Evolutionary conservation across 2,113 vertebrate species (phyloP), one percentile per base, ranked within the genome.

Genomic region (Anoura caudifer): DNA sequence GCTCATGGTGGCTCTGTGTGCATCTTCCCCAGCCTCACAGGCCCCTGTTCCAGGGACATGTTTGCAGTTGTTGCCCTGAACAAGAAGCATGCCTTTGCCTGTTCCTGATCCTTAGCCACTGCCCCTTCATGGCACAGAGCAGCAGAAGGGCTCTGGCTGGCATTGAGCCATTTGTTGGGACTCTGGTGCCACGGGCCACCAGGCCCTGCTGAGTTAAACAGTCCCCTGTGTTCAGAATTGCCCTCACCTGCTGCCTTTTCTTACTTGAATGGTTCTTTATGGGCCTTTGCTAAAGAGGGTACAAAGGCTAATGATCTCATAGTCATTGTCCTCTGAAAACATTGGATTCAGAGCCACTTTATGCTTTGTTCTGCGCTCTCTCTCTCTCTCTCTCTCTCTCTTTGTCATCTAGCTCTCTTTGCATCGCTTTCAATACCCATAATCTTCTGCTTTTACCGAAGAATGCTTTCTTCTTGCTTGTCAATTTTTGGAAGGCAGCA

Each of bases 91-190:
- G 9, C 11, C 54, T 17, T 1, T 10, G 12, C 65, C 12, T 5
- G 2, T 14, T 15, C 4, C 38, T 26, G 28, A 17, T 11, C 41
- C 15, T 54, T 0, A 20, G 5, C 16, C 41, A 9, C 4, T 14
- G 0, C 1, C 11, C 24, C 7, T 56, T 52, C 0, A 2, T 43
- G 0, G 1, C 24, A 12, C 2, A 13, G 0, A 72, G n/a, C 16
- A 33, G 50, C 16, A 31, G 28, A 31, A 38, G 38, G n/a, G 15
- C 17, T 56, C 12, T 5, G 14, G 47, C 12, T 87, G 80, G 24
- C 50, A 5, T 3, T 0, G 6, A 33, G 38, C 19, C 36, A 3
- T 22, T 11, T 7, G 31, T 16, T 45, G 19, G 20, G 79, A 67
- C 43, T n/a, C 38, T 17, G 22, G 38, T 70, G 4, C 45, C 72